Conservation (phyloP, 2,797 vertebrate genomes). For the Enteromius mattozi region DNA sequence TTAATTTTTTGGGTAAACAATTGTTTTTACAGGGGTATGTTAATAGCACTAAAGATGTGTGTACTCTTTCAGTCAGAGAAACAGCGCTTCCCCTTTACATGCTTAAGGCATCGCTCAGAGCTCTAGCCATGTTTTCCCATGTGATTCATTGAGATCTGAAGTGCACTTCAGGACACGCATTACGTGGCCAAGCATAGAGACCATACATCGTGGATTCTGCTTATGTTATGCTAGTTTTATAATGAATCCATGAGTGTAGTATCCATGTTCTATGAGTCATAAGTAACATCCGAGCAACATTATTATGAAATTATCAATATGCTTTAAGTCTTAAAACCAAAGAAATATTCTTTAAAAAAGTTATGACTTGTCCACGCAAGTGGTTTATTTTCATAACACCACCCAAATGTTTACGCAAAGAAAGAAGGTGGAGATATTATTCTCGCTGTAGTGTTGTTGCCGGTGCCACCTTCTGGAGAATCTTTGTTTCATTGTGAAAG, state of each 20-base stretch:
- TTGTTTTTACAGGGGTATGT: neutral
- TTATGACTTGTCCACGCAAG: too few relatives aligned
- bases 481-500: too few relatives aligned
- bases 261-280: neutral
- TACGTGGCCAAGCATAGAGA: neutral
- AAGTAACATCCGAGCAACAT: neutral
- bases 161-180: constrained; percentile 20
- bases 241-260: neutral
- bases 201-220: neutral
- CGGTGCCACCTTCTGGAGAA: too few relatives aligned
- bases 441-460: too few relatives aligned
- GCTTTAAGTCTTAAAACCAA: neutral
- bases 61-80: neutral
- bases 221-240: neutral
- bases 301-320: neutral
- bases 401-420: too few relatives aligned
- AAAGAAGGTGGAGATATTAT: too few relatives aligned
- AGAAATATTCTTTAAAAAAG: too few relatives aligned
- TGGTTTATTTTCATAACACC: too few relatives aligned
- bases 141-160: constrained; percentile 21
- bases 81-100: neutral
- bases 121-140: constrained; percentile 15
- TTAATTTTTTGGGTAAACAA: neutral
- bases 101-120: neutral
- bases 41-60: neutral